Conservation (phyloP, 2,888 invertebrate species). For the Liposcelis brunnea region DNA sequence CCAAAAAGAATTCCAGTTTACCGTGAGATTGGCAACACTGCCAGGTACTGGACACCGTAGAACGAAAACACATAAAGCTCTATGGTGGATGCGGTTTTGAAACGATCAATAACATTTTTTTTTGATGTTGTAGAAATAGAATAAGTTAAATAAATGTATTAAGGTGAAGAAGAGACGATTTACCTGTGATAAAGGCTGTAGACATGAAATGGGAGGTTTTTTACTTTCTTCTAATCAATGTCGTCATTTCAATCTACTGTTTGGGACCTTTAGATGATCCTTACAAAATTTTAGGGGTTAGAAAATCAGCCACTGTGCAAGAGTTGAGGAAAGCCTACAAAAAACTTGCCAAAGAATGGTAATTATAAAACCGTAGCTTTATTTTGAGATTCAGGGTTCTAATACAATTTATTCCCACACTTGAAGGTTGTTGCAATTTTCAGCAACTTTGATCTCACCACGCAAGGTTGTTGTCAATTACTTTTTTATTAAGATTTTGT, state of each 20-base stretch:
- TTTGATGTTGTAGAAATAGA: too few relatives aligned
- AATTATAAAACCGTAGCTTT: constrained; percentile 24
- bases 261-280: constrained; percentile 47
- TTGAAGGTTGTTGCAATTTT: too few relatives aligned
- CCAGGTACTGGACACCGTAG: too few relatives aligned
- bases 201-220: constrained; percentile 10
- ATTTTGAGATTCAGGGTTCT: neutral
- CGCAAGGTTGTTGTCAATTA: too few relatives aligned
- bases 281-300: constrained; percentile 65
- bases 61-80: too few relatives aligned
- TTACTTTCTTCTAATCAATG: constrained; percentile 1
- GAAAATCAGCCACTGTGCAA: constrained; percentile 50
- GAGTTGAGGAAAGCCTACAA: constrained; percentile 84
- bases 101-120: too few relatives aligned
- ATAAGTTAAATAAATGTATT: too few relatives aligned
- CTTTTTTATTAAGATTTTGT: neutral
- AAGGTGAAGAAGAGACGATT: too few relatives aligned
- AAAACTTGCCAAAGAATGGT: constrained; percentile 82
- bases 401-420: neutral
- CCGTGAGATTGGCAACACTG: too few relatives aligned
- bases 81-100: too few relatives aligned
- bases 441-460: too few relatives aligned
- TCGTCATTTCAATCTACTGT: constrained; percentile 3
- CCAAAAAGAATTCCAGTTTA: too few relatives aligned
- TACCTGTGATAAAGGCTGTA: neutral